These are phyloP conservation scores for Diorhabda elongata DNA, from an alignment of 1,140 invertebrate genomes.

Conservation along the genomic window DNA sequence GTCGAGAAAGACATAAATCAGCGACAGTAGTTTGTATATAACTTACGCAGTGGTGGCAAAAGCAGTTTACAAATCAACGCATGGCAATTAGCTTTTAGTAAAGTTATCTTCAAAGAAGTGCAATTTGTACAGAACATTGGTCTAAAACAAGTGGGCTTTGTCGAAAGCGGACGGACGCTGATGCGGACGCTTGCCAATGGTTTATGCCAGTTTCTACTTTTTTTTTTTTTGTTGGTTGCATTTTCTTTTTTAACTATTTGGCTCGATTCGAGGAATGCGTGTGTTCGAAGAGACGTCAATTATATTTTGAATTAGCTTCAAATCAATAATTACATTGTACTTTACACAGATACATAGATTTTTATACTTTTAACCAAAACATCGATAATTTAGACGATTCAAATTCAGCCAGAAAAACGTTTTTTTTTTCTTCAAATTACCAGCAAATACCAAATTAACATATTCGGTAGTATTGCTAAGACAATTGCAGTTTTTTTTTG, in stretches of 20 bases:
- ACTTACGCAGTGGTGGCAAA: slow-evolving; percentile 32
- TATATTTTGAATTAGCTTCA: slow-evolving; percentile 13
- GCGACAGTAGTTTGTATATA: slow-evolving; percentile 7
- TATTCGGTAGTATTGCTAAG: no score
- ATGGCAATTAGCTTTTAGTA: slow-evolving; percentile 39
- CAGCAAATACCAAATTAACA: no score
- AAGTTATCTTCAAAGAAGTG: slow-evolving; percentile 43
- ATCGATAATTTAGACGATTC: no score
- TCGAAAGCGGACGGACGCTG: slow-evolving; percentile 27
- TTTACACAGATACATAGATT: no score
- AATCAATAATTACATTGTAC: background rate
- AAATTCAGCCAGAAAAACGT: no score
- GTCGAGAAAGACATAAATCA: slow-evolving; percentile 26
- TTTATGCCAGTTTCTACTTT: slow-evolving; percentile 22
- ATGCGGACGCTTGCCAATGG: slow-evolving; percentile 28
- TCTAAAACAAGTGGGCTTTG: slow-evolving; percentile 32
- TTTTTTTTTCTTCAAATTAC: no score
- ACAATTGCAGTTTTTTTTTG: no score
- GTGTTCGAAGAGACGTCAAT: slow-evolving; percentile 17
- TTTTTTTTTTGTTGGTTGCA: slow-evolving; percentile 5
- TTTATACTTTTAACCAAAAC: no score
- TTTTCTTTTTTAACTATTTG: slow-evolving; percentile 6
- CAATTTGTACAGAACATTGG: slow-evolving; percentile 42
- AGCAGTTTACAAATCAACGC: slow-evolving; percentile 40
- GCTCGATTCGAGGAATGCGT: slow-evolving; percentile 19